These are phyloP conservation scores for Pimephales promelas DNA, from an alignment of 2,113 vertebrate species.

Conservation along the genomic window DNA sequence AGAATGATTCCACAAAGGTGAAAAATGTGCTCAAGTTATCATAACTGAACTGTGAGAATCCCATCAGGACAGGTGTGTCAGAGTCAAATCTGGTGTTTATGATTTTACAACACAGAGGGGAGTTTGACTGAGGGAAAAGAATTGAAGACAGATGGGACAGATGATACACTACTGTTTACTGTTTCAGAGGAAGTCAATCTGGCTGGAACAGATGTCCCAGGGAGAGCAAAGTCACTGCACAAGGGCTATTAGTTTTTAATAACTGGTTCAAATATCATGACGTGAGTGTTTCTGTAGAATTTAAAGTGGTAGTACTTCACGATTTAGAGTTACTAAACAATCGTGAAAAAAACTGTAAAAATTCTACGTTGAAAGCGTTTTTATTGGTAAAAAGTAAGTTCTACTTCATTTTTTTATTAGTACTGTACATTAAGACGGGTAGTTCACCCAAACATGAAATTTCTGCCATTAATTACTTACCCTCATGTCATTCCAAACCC, in stretches of 20 bases:
- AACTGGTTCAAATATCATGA: conserved; percentile 5
- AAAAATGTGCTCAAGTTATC: conserved; percentile 21
- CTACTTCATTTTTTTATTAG: no score
- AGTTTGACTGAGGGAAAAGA: conserved; percentile 29
- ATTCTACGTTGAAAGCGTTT: not conserved
- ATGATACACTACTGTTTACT: conserved; percentile 50
- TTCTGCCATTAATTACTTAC: no score
- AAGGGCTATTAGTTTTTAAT: conserved; percentile 31
- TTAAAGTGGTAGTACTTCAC: conserved; percentile 5
- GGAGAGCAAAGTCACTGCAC: conserved; percentile 24
- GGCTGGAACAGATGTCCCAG: conserved; percentile 54
- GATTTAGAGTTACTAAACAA: not conserved
- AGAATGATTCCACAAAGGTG: not conserved
- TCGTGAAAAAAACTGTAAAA: not conserved
- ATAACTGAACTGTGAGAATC: conserved; percentile 34
- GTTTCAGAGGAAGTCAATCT: conserved; percentile 55
- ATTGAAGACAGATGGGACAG: conserved; percentile 45
- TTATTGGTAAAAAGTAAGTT: not conserved
- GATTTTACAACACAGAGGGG: conserved; percentile 22
- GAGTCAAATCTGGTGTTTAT: conserved; percentile 33
- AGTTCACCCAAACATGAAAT: no score
- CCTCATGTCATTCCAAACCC: no score
- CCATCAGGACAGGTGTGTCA: conserved; percentile 15
- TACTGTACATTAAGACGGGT: no score
- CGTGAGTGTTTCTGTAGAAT: not conserved